phyloP scores from a whole-genome alignment of 2,113 vertebrate genomes.

The Sakesphorus luctuosus region DNA sequence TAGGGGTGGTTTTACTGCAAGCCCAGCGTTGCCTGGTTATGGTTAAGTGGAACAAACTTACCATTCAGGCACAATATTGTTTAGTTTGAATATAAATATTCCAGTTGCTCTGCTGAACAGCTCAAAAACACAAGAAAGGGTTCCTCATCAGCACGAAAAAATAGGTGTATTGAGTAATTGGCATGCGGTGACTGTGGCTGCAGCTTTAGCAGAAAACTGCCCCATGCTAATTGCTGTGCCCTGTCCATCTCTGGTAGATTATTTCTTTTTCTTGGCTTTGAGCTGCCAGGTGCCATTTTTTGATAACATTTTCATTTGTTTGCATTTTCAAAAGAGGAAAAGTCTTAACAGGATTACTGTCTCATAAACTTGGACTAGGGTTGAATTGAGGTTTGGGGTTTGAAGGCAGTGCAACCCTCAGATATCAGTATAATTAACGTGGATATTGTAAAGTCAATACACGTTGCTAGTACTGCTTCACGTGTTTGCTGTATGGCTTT shows the following conservation, averaged over 20 bases:
- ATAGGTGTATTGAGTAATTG: background rate
- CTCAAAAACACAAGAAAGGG: background rate
- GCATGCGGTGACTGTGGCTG: background rate
- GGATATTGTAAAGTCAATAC: background rate
- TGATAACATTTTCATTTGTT: background rate
- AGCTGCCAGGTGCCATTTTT: background rate
- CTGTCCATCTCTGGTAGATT: background rate
- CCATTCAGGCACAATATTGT: background rate
- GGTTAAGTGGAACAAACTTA: background rate
- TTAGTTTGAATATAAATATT: background rate
- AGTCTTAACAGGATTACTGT: background rate
- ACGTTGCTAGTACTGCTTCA: constrained; percentile 15
- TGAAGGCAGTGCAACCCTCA: background rate
- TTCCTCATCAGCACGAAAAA: background rate
- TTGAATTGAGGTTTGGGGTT: background rate
- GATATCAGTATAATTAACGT: constrained; percentile 18
- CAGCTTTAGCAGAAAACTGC: background rate
- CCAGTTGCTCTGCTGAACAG: background rate
- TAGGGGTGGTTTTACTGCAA: background rate
- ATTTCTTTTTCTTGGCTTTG: background rate
- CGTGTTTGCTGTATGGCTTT: constrained; percentile 30
- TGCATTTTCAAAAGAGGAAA: background rate
- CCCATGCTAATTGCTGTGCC: background rate
- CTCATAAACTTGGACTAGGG: background rate
- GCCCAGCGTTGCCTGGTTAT: background rate